phyloP scores from a whole-genome alignment of 2,113 vertebrate genomes.

The Anas platyrhynchos region DNA sequence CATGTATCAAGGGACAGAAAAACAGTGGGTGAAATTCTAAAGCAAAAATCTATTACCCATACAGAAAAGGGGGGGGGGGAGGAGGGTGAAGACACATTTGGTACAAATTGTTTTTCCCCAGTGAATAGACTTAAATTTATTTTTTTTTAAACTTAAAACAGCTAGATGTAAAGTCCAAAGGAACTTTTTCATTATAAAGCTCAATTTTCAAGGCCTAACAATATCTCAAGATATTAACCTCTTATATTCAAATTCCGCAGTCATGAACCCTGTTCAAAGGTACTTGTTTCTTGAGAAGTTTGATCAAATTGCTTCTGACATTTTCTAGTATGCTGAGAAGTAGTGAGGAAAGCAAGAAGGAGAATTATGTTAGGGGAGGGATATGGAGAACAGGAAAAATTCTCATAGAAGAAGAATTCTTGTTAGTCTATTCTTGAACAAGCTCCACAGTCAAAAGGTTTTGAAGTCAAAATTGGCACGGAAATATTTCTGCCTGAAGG shows the following conservation, averaged over 20 bases:
- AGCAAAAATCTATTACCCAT: not conserved
- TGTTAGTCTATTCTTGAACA: conserved; percentile 25
- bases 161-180: conserved; percentile 20
- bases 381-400: conserved; percentile 13
- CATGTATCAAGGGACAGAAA: not conserved
- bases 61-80: rapidly evolving
- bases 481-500: conserved; percentile 62
- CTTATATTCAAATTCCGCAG: conserved; percentile 36
- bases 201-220: not conserved
- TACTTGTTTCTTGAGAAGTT: not conserved
- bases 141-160: conserved; percentile 7
- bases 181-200: conserved; percentile 36
- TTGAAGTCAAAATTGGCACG: conserved; percentile 49
- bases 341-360: not conserved
- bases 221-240: conserved; percentile 32
- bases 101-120: not conserved
- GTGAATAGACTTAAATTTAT: not conserved
- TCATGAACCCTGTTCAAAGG: conserved; percentile 32
- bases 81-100: rapidly evolving
- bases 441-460: conserved; percentile 42
- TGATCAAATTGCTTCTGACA: conserved; percentile 49
- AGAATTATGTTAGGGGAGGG: not conserved
- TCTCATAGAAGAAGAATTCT: conserved; percentile 12
- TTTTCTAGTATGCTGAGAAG: not conserved
- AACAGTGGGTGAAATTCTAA: not conserved